Base-by-base conservation (phyloP, 2,113 vertebrate genomes). In the Atlantisia rogersi region DNA sequence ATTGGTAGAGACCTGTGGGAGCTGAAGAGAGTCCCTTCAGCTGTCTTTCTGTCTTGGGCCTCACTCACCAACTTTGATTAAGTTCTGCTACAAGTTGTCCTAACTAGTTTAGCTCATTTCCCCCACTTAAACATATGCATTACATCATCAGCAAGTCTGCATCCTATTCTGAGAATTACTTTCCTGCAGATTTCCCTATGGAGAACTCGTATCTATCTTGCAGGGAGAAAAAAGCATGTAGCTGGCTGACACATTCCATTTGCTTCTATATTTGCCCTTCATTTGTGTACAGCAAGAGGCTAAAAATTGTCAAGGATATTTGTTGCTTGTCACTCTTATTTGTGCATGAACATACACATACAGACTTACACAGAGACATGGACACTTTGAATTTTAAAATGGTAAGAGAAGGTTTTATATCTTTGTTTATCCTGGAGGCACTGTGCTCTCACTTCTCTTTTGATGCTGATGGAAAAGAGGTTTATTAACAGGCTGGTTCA, bases 361-460 rank as follows among this genome's bases (percentile, higher is more conserved):
- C 35, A 69, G 74, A 52, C 65, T 94, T 96, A 87, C 79, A 64
- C 58, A 83, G 85, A 86, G 82, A 71, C 29, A 18, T 42, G 35
- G 64, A 70, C 97, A 89, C 53, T 82, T 86, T 80, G 88, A 95
- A 94, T 97, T 94, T 89, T 94, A 87, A 94, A 97, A 83, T 15
- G 62, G 55, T 70, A 60, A 88, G 73, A 77, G 96, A 96, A 94
- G 70, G 65, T 28, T 82, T 94, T 74, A 85, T 96, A 93, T 92
- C 82, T 74, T 82, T 95, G 48, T 95, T 96, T 96, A 90, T 94
- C 90, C 81, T 93, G 28, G 75, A 91, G 93, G 83, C 88, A 68
- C 48, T 88, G n/a, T 90, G 65, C 86, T 95, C 63, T 88, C 55
- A 88, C 90, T 94, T 94, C 48, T 70, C 32, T 94, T 93, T 88